Evolutionary conservation across 1,140 invertebrate genomes (phyloP).

Genomic region (Trachelipus rathkii): DNA sequence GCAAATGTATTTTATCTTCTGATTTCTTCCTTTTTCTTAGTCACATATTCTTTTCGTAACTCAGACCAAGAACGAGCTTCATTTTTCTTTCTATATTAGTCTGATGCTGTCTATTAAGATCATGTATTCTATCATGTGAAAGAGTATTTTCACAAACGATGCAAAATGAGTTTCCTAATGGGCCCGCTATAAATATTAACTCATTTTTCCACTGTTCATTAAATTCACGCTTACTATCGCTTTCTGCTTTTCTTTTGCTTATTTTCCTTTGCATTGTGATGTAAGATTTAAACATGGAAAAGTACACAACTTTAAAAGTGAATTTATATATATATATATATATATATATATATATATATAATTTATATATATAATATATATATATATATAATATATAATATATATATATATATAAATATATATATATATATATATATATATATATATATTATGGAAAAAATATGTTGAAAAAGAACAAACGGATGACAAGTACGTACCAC

Average conservation of each 20-base stretch:
- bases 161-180: constrained; percentile 26
- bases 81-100: constrained; percentile 23
- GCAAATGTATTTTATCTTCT: constrained; percentile 22
- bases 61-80: constrained; percentile 24
- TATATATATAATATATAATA: no score
- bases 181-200: constrained; percentile 25
- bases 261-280: no score
- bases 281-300: background rate
- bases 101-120: constrained; percentile 24
- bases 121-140: constrained; percentile 1
- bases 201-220: constrained; percentile 30
- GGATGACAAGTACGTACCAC: no score
- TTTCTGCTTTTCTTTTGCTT: constrained; percentile 30
- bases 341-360: no score
- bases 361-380: no score
- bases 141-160: constrained; percentile 26
- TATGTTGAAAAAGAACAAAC: background rate
- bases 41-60: constrained; percentile 26
- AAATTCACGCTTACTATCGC: constrained; percentile 28
- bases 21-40: constrained; percentile 31
- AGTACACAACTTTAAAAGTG: background rate
- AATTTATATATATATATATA: no score
- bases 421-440: no score
- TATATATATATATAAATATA: no score
- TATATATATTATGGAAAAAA: no score